A percentile compares a stretch with the other conserved stretches of the same genome.
Conservation (phyloP, 2,113 vertebrate species). For the Crotalus helleri region DNA sequence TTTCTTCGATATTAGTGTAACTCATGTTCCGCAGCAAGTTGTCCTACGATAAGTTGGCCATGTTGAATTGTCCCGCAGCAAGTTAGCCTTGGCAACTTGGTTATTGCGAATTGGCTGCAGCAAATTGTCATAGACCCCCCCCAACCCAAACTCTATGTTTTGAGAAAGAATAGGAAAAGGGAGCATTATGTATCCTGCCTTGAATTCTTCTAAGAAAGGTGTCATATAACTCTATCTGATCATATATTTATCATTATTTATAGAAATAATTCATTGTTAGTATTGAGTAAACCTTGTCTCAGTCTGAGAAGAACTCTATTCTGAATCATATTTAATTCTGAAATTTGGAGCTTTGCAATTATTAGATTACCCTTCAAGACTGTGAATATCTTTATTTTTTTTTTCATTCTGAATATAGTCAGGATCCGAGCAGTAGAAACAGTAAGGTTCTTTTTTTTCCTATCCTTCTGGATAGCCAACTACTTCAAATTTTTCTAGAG, state of each 20-base stretch:
- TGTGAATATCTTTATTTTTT: not conserved
- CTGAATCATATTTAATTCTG: not conserved
- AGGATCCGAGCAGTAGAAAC: not conserved
- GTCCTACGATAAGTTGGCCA: not conserved
- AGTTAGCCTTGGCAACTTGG: not conserved
- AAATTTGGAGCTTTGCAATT: not conserved
- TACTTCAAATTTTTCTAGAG: not conserved
- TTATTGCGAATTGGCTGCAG: not conserved
- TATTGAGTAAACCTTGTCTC: not conserved
- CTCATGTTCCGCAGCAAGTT: not conserved
- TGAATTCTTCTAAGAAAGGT: not conserved
- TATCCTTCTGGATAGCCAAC: not conserved
- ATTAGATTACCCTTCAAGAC: not conserved
- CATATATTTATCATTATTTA: constrained; percentile 43
- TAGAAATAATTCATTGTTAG: constrained; percentile 8
- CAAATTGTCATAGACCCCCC: not conserved
- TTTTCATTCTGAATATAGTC: not conserved
- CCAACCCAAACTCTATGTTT: not conserved
- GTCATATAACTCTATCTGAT: not conserved
- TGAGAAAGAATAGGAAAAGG: not conserved
- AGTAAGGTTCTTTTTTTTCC: not conserved
- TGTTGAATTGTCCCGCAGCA: not conserved
- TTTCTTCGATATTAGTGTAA: not conserved
- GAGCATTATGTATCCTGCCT: not conserved
- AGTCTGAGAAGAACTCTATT: not conserved